Evolutionary conservation across 2,113 vertebrate species (phyloP).

Genomic region (Choloepus hoffmanni): DNA sequence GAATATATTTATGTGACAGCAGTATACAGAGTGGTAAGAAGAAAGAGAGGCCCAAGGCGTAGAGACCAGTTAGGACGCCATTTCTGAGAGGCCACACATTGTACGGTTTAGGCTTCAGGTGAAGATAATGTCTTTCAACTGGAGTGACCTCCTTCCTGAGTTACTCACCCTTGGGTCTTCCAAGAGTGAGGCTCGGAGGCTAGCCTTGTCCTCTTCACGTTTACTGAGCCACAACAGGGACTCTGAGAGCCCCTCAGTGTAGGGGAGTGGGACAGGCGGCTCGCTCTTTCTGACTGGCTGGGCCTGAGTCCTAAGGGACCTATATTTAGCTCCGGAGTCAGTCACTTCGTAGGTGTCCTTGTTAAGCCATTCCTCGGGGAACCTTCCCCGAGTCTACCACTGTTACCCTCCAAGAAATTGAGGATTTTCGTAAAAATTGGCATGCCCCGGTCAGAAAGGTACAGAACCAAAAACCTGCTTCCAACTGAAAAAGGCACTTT

Average conservation of each 20-base stretch:
- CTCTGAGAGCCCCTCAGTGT: not conserved
- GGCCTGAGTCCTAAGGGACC: not conserved
- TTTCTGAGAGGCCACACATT: not conserved
- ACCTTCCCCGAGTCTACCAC: not conserved
- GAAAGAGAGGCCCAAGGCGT: not conserved
- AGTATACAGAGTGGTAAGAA: not conserved
- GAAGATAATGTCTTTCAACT: not conserved
- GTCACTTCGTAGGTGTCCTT: not conserved
- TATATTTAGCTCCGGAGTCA: not conserved
- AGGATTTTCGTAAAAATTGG: not conserved
- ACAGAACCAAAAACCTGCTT: not conserved
- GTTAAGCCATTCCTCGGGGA: not conserved
- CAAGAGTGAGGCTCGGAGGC: not conserved
- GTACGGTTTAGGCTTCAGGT: slow-evolving; percentile 20
- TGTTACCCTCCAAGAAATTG: not conserved
- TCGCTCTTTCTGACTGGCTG: not conserved
- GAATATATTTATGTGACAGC: not conserved
- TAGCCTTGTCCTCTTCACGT: not conserved
- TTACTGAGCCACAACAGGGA: not conserved
- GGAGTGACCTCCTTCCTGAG: not conserved
- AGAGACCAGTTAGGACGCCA: not conserved
- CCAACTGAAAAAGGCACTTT: not conserved
- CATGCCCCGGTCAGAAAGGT: not conserved
- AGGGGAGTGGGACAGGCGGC: not conserved
- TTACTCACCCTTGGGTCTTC: not conserved